phyloP scores from a whole-genome alignment of 2,797 vertebrate genomes.

The Selene dorsalis region DNA sequence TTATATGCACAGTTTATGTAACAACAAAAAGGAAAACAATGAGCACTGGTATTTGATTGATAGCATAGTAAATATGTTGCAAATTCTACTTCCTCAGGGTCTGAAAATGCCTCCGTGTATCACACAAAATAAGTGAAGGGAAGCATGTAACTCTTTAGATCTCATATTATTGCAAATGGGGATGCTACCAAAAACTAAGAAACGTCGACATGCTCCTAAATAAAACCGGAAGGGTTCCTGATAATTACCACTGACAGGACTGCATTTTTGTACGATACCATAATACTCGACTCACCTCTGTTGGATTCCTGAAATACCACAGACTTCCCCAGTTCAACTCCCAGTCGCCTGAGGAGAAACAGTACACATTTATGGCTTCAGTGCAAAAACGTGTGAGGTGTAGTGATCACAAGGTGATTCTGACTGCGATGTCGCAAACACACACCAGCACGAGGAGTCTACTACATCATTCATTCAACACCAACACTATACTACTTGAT shows the following conservation, averaged over 20 bases:
- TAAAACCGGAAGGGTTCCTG: not conserved
- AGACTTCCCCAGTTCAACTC: conserved; percentile 96
- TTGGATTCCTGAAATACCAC: conserved; percentile 98
- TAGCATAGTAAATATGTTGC: no score
- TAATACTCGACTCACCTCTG: conserved; percentile 85
- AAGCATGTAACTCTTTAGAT: no score
- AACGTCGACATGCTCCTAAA: no score
- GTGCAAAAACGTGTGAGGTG: not conserved
- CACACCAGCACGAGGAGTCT: not conserved
- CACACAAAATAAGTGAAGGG: no score
- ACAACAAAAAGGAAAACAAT: no score
- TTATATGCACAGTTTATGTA: no score
- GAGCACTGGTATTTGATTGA: no score
- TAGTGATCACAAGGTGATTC: not conserved
- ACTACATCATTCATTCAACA: conserved; percentile 5
- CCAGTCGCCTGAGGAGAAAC: conserved; percentile 87
- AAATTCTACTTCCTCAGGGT: no score
- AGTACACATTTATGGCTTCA: conserved; percentile 5
- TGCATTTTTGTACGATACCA: no score
- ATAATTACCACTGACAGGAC: not conserved
- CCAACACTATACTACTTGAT: not conserved
- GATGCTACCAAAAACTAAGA: no score
- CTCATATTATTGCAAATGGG: no score
- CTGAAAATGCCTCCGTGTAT: no score
- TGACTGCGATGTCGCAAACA: not conserved